Percentiles rank a stretch among this genome's conserved stretches.
Evolutionary conservation across 2,113 vertebrate genomes (phyloP).

Genomic region (Acrocephalus arundinaceus): DNA sequence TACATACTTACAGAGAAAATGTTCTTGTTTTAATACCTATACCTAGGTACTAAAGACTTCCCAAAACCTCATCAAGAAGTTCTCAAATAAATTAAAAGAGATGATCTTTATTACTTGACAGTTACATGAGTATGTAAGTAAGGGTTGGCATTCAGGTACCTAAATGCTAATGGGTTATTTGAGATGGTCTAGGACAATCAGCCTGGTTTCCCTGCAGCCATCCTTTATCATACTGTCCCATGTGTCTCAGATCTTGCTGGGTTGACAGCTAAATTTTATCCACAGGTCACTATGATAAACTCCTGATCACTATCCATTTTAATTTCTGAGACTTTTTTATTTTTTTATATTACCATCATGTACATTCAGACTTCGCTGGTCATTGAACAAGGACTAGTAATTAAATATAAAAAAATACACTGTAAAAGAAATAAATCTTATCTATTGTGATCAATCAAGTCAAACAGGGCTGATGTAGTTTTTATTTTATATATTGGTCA

Average conservation of each 20-base stretch:
- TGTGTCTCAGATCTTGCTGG: background rate
- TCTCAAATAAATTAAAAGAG: background rate
- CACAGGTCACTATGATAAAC: fast-evolving
- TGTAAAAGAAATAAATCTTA: background rate
- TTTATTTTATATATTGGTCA: background rate
- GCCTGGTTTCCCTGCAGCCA: background rate
- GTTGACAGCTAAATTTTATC: background rate
- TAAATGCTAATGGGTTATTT: background rate
- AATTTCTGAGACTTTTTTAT: background rate
- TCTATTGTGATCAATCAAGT: background rate
- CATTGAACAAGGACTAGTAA: background rate
- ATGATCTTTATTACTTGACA: background rate
- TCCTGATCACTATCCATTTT: background rate
- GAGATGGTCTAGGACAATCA: background rate
- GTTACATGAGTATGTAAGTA: background rate
- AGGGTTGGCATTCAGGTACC: background rate
- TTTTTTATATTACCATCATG: background rate
- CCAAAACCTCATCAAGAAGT: background rate
- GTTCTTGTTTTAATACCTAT: background rate
- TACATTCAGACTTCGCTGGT: background rate
- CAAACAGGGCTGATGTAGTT: background rate
- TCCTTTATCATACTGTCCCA: background rate
- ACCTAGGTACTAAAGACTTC: background rate
- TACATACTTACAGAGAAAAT: background rate
- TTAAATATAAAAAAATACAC: background rate